A percentile compares a stretch with the other conserved stretches of the same genome.
Conservation (phyloP, 64 coral and sea anemone species). For the Actinia equina region DNA sequence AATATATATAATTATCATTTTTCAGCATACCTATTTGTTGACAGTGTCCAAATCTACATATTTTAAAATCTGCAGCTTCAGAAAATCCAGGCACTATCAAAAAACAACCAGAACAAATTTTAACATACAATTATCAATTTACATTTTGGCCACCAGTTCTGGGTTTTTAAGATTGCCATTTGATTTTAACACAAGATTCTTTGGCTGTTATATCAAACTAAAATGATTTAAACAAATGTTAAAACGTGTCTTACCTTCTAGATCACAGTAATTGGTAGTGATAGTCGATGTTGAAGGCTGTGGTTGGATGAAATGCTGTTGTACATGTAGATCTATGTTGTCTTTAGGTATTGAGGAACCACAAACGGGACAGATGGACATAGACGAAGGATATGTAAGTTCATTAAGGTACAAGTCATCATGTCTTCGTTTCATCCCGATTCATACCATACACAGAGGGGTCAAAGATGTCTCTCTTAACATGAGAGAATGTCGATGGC, state of each 20-base stretch:
- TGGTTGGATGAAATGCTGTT: slow-evolving; percentile 78
- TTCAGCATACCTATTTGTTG: slow-evolving; percentile 64
- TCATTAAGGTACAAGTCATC: slow-evolving; percentile 80
- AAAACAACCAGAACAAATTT: slow-evolving; percentile 11
- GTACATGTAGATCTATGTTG: slow-evolving; percentile 77
- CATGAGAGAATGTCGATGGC: neutral
- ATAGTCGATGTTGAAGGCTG: slow-evolving; percentile 66
- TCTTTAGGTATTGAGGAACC: slow-evolving; percentile 76
- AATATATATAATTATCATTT: neutral
- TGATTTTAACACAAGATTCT: neutral
- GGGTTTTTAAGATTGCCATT: neutral
- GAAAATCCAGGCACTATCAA: slow-evolving; percentile 80
- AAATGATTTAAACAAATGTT: neutral
- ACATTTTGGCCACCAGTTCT: slow-evolving; percentile 28
- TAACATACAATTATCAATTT: neutral
- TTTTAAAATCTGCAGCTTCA: slow-evolving; percentile 61
- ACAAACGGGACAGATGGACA: slow-evolving; percentile 95
- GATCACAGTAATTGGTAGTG: slow-evolving; percentile 30
- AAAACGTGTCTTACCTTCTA: slow-evolving; percentile 63
- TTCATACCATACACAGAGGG: slow-evolving; percentile 12
- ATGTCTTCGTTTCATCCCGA: slow-evolving; percentile 81
- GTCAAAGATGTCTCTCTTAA: neutral
- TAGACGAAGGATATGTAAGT: slow-evolving; percentile 53
- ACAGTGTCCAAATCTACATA: slow-evolving; percentile 82
- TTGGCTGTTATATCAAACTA: neutral